Evolutionary conservation across 2,888 invertebrate species (phyloP), one percentile per base, ranked within the genome.

Genomic region (Perizoma flavofasciatum): DNA sequence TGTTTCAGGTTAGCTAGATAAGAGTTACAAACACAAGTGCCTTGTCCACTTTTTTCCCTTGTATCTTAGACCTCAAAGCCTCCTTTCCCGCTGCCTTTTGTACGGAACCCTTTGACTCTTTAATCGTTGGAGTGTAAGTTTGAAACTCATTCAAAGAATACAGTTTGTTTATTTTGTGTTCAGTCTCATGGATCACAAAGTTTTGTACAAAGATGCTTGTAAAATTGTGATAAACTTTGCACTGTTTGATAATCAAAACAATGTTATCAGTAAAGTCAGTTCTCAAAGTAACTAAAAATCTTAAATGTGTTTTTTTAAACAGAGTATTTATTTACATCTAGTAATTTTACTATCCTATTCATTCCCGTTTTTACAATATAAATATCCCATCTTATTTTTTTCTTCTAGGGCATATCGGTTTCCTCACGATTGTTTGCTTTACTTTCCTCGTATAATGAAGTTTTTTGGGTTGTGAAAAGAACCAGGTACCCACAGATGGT

Each of bases 51-150:
- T 6, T 6, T 44, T 44, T 22, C 22, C 5, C n/a, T 50, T 49
- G 22, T 11, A n/a, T 11, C 4, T 33, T 2, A 6, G 37, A 8
- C 4, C 34, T 40, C 44, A 40, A 53, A 59, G 45, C 59, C 7
- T 59, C 51, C 52, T 63, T 56, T 63, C 63, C 63, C 65, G 51
- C 53, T 54, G 48, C 47, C 54, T 65, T 59, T 69, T 67, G 62
- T 69, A 39, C 49, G 9, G 10, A 67, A 65, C 63, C 65, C 64
- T 69, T 65, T 65, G 66, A 59, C 54, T 61, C 65, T 55, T 55
- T 67, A 69, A 67, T 60, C 66, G 67, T 45, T 65, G 63, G 53
- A 69, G 67, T 62, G 67, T 64, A 65, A 65, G 65, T 63, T 66
- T 56, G 54, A 57, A 67, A 64, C 65, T 67, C 55, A 52, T 56